Conservation (phyloP, 2,113 vertebrate species). For the Pica pica region DNA sequence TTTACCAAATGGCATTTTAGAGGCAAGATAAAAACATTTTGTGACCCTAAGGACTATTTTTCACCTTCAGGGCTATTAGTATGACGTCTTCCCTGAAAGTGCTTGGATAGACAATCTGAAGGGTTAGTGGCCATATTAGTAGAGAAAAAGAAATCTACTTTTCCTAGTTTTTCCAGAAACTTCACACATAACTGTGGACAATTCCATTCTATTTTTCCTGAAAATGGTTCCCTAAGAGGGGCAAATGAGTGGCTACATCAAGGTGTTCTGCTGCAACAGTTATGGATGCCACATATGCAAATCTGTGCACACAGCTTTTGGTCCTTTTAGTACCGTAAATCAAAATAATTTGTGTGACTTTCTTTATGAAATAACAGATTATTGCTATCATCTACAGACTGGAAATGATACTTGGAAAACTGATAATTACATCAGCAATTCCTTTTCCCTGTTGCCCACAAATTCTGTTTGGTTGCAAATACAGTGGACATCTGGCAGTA, state of each 20-base stretch:
- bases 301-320: background rate
- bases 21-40: background rate
- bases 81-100: background rate
- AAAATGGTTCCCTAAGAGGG: background rate
- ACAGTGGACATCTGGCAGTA: background rate
- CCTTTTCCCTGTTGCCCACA: background rate
- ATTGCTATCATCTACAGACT: background rate
- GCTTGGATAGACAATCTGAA: background rate
- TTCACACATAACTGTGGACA: background rate
- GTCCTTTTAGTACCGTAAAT: background rate
- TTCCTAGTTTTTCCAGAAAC: background rate
- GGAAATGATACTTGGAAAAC: background rate
- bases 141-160: background rate
- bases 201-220: background rate
- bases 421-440: background rate
- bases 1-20: background rate
- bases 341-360: background rate
- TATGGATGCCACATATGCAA: background rate
- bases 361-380: background rate
- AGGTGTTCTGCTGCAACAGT: background rate
- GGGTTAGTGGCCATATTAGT: background rate
- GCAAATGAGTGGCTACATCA: background rate
- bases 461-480: background rate
- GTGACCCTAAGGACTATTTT: background rate
- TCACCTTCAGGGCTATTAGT: background rate